Evolutionary conservation across 2,888 invertebrate genomes (phyloP).

Genomic region (Chymomyza fuscimana): DNA sequence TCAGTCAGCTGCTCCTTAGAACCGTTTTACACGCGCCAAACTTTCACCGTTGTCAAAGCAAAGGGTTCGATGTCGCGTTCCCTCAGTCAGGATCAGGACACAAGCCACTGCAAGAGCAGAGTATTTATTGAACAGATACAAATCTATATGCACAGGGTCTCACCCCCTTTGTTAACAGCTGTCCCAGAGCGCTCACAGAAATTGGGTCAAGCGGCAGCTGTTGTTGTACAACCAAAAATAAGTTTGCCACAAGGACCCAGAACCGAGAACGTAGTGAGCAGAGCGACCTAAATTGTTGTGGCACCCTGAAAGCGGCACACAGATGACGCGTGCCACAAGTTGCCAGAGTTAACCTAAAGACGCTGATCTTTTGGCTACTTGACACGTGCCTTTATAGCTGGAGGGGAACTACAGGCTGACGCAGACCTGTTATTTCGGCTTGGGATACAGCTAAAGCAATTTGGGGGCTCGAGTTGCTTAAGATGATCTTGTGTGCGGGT

Average conservation of each 20-base stretch:
- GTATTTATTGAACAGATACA: constrained; percentile 49
- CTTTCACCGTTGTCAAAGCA: not conserved
- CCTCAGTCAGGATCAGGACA: not conserved
- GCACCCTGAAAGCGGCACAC: not conserved
- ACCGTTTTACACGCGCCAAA: not conserved
- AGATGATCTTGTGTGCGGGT: too few relatives aligned
- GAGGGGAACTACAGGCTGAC: too few relatives aligned
- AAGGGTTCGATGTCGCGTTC: not conserved
- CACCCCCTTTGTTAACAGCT: constrained; percentile 17
- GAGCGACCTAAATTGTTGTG: not conserved
- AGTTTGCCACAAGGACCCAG: not conserved
- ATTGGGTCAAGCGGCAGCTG: constrained; percentile 46
- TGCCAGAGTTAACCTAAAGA: not conserved
- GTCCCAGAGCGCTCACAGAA: constrained; percentile 12
- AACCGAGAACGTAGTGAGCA: not conserved
- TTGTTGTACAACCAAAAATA: constrained; percentile 8
- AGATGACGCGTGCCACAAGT: not conserved
- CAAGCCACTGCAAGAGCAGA: not conserved
- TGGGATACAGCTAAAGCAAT: too few relatives aligned
- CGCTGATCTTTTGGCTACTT: not conserved
- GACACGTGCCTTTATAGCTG: not conserved
- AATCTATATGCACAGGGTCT: constrained; percentile 40
- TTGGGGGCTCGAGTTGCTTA: too few relatives aligned
- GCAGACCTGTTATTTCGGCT: too few relatives aligned
- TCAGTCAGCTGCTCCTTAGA: not conserved